Conservation (phyloP, 2,888 invertebrate genomes). For the Andricus quercusramuli region DNA sequence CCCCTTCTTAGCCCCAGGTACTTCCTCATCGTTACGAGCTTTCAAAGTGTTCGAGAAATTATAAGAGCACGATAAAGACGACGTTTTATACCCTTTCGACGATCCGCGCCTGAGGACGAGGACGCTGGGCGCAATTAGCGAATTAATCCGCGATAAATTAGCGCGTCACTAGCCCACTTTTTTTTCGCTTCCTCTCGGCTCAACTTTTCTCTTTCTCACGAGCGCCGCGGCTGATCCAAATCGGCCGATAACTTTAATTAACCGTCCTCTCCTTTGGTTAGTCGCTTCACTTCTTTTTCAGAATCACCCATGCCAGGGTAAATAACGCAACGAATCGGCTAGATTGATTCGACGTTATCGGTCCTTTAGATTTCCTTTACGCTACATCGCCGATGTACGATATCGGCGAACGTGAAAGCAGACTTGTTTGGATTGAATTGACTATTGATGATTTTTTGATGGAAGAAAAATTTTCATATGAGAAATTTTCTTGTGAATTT, state of each 20-base stretch:
- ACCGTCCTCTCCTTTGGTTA: conserved; percentile 53
- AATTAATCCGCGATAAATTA: conserved; percentile 61
- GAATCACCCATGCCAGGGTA: conserved; percentile 25
- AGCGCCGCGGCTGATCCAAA: conserved; percentile 42
- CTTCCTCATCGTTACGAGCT: not conserved
- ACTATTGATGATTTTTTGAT: too few relatives aligned
- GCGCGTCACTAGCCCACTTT: conserved; percentile 50
- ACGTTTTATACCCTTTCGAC: conserved; percentile 46
- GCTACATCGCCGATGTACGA: not conserved
- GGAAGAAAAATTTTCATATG: too few relatives aligned
- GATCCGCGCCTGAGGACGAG: conserved; percentile 52
- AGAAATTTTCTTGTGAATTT: too few relatives aligned
- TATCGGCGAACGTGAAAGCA: not conserved
- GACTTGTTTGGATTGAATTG: too few relatives aligned
- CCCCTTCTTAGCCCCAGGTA: not conserved
- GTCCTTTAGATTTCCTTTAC: conserved; percentile 15
- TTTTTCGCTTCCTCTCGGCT: conserved; percentile 50
- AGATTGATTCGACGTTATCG: conserved; percentile 36
- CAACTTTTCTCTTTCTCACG: conserved; percentile 56
- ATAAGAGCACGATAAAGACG: conserved; percentile 45
- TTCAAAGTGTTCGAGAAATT: conserved; percentile 46
- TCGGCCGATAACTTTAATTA: conserved; percentile 64
- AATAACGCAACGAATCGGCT: conserved; percentile 31
- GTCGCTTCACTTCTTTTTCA: conserved; percentile 27
- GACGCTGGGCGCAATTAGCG: conserved; percentile 58